A percentile compares a stretch with the other conserved stretches of the same genome.
Conservation (phyloP, 2,888 invertebrate species). For the Epistrophella euchroma region DNA sequence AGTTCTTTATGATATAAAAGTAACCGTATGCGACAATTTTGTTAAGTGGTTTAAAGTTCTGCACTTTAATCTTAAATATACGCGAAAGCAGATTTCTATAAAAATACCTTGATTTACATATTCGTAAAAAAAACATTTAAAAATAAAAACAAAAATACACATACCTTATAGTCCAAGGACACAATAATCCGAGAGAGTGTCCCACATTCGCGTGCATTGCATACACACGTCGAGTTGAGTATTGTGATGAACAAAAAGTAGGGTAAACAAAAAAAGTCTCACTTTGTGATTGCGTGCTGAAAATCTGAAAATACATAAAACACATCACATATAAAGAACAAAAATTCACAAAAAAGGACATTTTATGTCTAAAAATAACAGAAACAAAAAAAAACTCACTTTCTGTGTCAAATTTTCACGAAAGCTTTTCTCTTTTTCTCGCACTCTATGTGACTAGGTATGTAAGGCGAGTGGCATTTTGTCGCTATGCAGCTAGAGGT, state of each 20-base stretch:
- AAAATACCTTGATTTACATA: not conserved
- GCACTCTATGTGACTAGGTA: not conserved
- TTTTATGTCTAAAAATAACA: slow-evolving; percentile 24
- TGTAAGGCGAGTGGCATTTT: not conserved
- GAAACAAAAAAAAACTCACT: not conserved
- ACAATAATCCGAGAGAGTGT: not conserved
- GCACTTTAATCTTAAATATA: no score
- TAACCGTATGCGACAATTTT: no score
- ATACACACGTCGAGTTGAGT: not conserved
- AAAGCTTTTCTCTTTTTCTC: not conserved
- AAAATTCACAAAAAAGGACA: not conserved
- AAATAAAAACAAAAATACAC: not conserved
- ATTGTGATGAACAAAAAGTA: not conserved
- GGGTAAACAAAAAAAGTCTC: not conserved
- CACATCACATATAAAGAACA: not conserved
- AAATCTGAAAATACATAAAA: slow-evolving; percentile 20
- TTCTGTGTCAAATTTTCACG: slow-evolving; percentile 27
- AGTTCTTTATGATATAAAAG: no score
- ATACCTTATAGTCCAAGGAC: not conserved
- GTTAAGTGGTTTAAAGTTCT: no score
- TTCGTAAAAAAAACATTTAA: not conserved
- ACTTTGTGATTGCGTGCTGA: slow-evolving; percentile 28
- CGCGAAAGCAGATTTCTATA: no score
- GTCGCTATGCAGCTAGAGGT: slow-evolving; percentile 2
- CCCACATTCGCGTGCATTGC: not conserved